Conservation (phyloP, 2,888 invertebrate genomes). For the Aproaerema taeniolella region DNA sequence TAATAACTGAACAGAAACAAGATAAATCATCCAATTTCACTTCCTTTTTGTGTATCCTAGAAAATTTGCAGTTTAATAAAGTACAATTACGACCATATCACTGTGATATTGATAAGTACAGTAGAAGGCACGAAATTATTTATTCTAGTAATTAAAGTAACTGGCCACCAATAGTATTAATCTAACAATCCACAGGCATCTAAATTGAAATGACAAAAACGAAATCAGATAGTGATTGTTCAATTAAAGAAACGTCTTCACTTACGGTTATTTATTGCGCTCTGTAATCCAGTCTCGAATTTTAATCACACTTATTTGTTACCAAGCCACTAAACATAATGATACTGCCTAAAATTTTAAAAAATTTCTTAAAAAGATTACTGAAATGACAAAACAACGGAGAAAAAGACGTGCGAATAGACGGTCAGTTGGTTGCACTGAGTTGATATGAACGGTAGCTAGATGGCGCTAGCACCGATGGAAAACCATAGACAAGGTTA, state of each 20-base stretch:
- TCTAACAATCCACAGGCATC: conserved; percentile 11
- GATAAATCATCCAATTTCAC: no score
- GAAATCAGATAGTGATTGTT: conserved; percentile 40
- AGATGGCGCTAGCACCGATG: conserved; percentile 60
- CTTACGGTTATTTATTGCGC: conserved; percentile 46
- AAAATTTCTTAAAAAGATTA: conserved; percentile 45
- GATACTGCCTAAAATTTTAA: conserved; percentile 37
- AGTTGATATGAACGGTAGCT: conserved; percentile 30
- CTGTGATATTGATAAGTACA: no score
- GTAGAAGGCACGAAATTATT: no score
- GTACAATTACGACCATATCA: no score
- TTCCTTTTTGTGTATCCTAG: no score
- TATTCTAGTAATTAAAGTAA: no score
- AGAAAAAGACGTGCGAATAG: conserved; percentile 60
- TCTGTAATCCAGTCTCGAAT: conserved; percentile 26
- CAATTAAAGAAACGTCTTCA: conserved; percentile 36
- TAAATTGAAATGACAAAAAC: conserved; percentile 34
- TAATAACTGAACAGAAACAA: no score
- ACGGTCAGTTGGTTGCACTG: conserved; percentile 43
- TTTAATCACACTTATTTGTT: conserved; percentile 30
- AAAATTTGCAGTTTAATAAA: no score
- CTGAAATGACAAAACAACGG: conserved; percentile 63
- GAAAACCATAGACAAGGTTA: no score
- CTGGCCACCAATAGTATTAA: no score
- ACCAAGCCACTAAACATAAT: conserved; percentile 44